Conservation (phyloP, 2,113 vertebrate genomes). For the Ptychochromis oligacanthus region DNA sequence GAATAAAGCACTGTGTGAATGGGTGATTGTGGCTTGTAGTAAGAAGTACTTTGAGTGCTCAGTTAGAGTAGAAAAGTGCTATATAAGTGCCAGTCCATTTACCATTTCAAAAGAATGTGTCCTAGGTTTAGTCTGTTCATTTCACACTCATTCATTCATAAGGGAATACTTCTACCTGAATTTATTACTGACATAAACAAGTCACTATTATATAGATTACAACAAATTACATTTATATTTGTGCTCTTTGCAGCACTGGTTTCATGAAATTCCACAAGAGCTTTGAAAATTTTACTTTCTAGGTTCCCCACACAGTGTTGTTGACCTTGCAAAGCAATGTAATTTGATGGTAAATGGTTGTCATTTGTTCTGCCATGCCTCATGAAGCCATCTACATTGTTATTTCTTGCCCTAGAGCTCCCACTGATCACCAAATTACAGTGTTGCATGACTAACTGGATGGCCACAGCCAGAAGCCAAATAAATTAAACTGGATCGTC, state of each 20-base stretch:
- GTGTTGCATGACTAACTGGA: constrained; percentile 78
- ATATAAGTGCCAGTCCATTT: neutral
- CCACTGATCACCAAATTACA: constrained; percentile 74
- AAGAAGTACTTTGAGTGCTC: constrained; percentile 2
- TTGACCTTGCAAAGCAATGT: constrained; percentile 74
- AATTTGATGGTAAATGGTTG: constrained; percentile 74
- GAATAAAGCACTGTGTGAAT: constrained; percentile 2
- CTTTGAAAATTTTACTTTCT: constrained; percentile 38
- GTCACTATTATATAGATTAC: neutral
- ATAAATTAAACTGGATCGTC: constrained; percentile 58
- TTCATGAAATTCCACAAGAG: constrained; percentile 42
- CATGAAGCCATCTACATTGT: constrained; percentile 74
- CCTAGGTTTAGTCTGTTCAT: neutral
- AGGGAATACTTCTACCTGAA: neutral
- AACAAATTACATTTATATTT: constrained; percentile 10
- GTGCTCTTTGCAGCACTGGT: neutral
- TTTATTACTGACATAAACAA: constrained; percentile 15
- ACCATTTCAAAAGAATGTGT: neutral
- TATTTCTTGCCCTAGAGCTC: constrained; percentile 70
- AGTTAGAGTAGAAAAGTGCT: neutral
- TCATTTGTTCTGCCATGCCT: constrained; percentile 76
- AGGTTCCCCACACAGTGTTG: constrained; percentile 42
- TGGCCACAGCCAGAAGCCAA: constrained; percentile 48
- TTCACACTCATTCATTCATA: neutral
- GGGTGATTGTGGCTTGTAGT: constrained; percentile 7